These are phyloP conservation scores for Drosophila aff. DNA, from an alignment of 1,140 invertebrate genomes.

Conservation along the genomic window DNA sequence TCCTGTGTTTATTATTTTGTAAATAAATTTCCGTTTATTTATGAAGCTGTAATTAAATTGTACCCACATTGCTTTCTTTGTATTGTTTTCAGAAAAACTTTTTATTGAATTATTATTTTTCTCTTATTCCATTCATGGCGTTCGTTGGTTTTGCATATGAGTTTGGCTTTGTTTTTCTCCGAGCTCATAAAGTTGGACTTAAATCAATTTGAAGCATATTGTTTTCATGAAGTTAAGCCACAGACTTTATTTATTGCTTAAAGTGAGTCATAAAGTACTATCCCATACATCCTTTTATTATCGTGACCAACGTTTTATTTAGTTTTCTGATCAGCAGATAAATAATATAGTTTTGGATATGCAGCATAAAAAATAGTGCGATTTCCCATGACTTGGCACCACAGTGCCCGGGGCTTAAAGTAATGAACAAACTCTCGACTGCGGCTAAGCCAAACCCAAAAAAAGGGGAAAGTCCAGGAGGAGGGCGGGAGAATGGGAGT, in stretches of 20 bases:
- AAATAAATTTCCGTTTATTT: not conserved
- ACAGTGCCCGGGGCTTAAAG: conserved; percentile 53
- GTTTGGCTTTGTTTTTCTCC: not conserved
- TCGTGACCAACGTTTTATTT: not conserved
- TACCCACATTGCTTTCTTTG: conserved; percentile 5
- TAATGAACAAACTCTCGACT: conserved; percentile 63
- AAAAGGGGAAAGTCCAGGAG: not conserved
- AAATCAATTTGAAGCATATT: conserved; percentile 7
- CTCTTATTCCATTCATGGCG: not conserved
- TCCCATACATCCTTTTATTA: not conserved
- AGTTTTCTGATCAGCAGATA: not conserved
- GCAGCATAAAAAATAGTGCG: not conserved
- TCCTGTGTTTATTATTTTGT: not conserved
- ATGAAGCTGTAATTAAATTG: conserved; percentile 1
- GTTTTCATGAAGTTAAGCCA: not conserved
- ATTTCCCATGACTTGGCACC: conserved; percentile 5
- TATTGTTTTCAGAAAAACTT: conserved; percentile 18
- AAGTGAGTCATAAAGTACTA: not conserved
- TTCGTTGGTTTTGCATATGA: conserved; percentile 1
- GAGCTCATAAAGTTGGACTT: conserved; percentile 1
- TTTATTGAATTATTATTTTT: conserved; percentile 7
- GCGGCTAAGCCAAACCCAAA: conserved; percentile 19
- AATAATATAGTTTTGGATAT: not conserved
- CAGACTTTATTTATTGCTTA: not conserved
- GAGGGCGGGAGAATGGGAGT: conserved; percentile 1